Percentiles rank a stretch among this genome's conserved stretches.
phyloP scores from a whole-genome alignment of 2,113 vertebrate genomes.

The Psammodynastes pulverulentus region DNA sequence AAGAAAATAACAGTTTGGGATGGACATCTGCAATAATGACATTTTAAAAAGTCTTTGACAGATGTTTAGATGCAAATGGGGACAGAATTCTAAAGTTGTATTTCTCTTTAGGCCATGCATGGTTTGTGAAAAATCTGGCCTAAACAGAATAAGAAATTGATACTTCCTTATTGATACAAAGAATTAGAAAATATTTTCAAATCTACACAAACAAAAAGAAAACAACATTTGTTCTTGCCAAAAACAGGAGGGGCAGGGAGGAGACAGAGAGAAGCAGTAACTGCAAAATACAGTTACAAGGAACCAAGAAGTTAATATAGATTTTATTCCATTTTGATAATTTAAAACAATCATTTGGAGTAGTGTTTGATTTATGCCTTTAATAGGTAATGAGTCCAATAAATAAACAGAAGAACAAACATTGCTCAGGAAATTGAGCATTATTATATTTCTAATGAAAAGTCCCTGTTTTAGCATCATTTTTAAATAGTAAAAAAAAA shows the following conservation, averaged over 20 bases:
- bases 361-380: not conserved
- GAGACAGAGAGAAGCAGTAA: not conserved
- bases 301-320: not conserved
- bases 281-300: not conserved
- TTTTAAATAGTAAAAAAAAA: not conserved
- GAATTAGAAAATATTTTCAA: not conserved
- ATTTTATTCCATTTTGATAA: not conserved
- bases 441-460: not conserved
- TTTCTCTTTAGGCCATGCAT: not conserved
- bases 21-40: not conserved
- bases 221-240: not conserved
- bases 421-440: not conserved
- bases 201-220: not conserved
- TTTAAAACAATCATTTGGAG: not conserved
- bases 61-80: not conserved
- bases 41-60: not conserved
- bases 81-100: not conserved
- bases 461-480: not conserved
- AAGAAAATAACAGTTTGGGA: not conserved
- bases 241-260: not conserved
- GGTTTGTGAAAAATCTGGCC: not conserved
- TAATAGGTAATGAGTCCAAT: not conserved
- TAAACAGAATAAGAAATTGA: not conserved
- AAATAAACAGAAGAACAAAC: not conserved
- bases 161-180: not conserved